These are phyloP conservation scores for Rhamphomyia laevipes DNA, from an alignment of 2,888 invertebrate genomes.

Conservation along the genomic window DNA sequence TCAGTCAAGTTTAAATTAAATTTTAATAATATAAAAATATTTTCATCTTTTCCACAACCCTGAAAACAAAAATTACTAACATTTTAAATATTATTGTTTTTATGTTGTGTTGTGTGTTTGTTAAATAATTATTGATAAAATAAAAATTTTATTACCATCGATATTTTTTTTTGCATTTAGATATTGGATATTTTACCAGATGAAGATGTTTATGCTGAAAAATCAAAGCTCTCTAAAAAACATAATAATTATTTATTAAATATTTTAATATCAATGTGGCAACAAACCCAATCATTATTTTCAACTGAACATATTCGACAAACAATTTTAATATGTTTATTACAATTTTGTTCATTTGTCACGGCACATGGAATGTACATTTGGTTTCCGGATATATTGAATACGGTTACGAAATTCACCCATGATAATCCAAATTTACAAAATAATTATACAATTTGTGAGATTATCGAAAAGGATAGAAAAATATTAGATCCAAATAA, in stretches of 20 bases:
- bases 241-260: background rate
- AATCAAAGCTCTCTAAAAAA: background rate
- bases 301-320: constrained; percentile 21
- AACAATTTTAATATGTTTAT: constrained; percentile 25
- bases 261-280: constrained; percentile 21
- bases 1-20: too few relatives aligned
- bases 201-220: background rate
- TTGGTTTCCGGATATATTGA: constrained; percentile 32
- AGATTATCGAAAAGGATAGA: constrained; percentile 18
- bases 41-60: too few relatives aligned
- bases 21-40: too few relatives aligned
- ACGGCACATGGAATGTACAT: constrained; percentile 29
- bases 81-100: too few relatives aligned
- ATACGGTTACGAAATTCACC: constrained; percentile 25
- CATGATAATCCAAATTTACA: constrained; percentile 19
- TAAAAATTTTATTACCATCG: too few relatives aligned
- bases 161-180: too few relatives aligned
- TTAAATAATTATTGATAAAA: too few relatives aligned
- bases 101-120: too few relatives aligned
- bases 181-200: too few relatives aligned
- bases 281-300: constrained; percentile 30
- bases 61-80: too few relatives aligned
- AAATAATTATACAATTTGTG: constrained; percentile 22
- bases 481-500: background rate
- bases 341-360: constrained; percentile 29